Percentiles rank a stretch among this genome's conserved stretches.
Evolutionary conservation across 2,888 invertebrate species (phyloP).

Genomic region (Laothoe populi): DNA sequence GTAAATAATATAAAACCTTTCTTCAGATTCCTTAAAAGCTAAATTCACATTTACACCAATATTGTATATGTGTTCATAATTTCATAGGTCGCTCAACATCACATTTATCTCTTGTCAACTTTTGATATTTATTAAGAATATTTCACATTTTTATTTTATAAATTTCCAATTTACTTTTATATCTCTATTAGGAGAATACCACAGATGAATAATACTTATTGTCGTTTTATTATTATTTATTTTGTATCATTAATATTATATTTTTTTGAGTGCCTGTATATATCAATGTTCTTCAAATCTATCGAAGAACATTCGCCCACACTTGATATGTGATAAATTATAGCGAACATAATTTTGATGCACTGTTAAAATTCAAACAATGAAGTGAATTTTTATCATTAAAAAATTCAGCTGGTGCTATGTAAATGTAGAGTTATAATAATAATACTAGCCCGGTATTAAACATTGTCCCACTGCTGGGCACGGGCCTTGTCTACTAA

Average conservation of each 20-base stretch:
- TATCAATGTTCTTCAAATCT: neutral
- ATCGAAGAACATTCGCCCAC: neutral
- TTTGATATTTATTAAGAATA: neutral
- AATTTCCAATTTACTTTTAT: slow-evolving; percentile 5
- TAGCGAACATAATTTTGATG: neutral
- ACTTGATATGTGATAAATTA: neutral
- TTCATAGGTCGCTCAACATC: neutral
- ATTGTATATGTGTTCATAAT: neutral
- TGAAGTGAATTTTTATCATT: no score
- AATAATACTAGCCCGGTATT: no score
- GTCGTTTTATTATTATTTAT: neutral
- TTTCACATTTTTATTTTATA: no score
- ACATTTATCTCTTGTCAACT: neutral
- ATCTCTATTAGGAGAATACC: neutral
- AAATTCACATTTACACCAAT: neutral
- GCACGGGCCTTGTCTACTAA: no score
- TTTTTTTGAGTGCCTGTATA: neutral
- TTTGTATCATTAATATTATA: neutral
- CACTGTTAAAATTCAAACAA: no score
- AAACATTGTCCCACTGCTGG: no score
- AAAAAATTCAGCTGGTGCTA: no score
- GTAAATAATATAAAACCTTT: neutral
- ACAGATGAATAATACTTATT: neutral
- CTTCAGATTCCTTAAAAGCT: neutral
- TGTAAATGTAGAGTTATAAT: no score